Evolutionary conservation across 2,888 invertebrate genomes (phyloP).

Genomic region (Philhelius pedissequus): DNA sequence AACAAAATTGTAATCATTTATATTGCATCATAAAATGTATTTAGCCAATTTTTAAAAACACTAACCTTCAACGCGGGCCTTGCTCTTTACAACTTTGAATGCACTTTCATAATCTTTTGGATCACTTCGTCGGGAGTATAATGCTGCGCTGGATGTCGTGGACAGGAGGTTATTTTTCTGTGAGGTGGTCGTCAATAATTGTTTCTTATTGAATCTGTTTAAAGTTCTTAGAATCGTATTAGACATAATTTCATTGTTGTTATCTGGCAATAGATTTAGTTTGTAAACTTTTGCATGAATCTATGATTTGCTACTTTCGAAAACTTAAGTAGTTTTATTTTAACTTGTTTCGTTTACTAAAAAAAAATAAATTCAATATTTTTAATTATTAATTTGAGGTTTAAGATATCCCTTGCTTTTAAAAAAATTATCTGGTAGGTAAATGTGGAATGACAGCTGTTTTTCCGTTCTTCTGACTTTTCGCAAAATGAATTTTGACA

Average conservation of each 20-base stretch:
- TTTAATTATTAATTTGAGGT: neutral
- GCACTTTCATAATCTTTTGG: slow-evolving; percentile 72
- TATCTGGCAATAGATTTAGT: neutral
- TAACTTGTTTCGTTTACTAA: neutral
- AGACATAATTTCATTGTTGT: slow-evolving; percentile 63
- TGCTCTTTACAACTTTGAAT: slow-evolving; percentile 73
- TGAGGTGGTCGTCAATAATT: slow-evolving; percentile 14
- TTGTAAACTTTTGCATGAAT: neutral
- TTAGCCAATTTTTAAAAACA: neutral
- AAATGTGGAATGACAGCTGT: neutral
- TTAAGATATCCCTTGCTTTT: neutral
- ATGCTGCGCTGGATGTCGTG: slow-evolving; percentile 27
- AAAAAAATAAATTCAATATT: neutral
- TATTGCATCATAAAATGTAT: slow-evolving; percentile 53
- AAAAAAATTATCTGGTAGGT: neutral
- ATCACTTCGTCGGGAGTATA: slow-evolving; percentile 73
- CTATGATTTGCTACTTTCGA: neutral
- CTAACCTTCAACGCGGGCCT: slow-evolving; percentile 72
- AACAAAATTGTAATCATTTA: neutral
- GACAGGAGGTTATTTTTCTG: neutral
- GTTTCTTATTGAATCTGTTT: slow-evolving; percentile 45
- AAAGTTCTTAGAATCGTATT: slow-evolving; percentile 54
- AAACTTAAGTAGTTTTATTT: neutral
- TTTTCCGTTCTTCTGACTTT: neutral
- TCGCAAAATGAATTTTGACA: slow-evolving; percentile 21